Base-by-base conservation (phyloP, 1,140 invertebrate genomes). In the Drosophila erecta region DNA sequence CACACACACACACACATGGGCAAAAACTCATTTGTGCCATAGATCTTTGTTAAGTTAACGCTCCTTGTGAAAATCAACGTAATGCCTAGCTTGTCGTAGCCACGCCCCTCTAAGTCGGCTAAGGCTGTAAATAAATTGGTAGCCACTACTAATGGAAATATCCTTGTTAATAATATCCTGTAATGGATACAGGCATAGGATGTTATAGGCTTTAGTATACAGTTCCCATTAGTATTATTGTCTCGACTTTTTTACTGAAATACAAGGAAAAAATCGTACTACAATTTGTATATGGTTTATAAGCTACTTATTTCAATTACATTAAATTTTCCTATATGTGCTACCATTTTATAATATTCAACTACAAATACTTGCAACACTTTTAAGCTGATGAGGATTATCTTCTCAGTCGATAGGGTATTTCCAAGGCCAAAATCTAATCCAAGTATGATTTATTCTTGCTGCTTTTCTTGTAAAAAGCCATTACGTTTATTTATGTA, bases 401-500 rank as follows among this genome's bases (percentile, higher is more conserved):
- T 44, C 11, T n/a, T 7, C 14, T 47, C n/a, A 2, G 14, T 8
- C n/a, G 0, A 10, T 5, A 66, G 61, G 49, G 62, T 50, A 66
- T 67, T 72, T 56, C 4, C 2, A 11, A 20, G 2, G 30, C 30
- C 33, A 35, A 6, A n/a, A 12, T 35, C 30, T 33, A 10, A 24
- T 40, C 15, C 40, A 30, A 15, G n/a, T 65, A 51, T 35, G 49
- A 51, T 44, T 55, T 57, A 59, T 60, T 27, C 22, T 24, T 57
- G 22, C 75, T 79, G 64, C 56, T 86, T 59, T 46, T 70, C 64
- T 55, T 76, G 54, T 50, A 62, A 77, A 81, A 86, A 49, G 79
- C 79, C 75, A 83, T 86, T 86, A 79, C 74, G 86, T 87, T 86
- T 85, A 85, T 86, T 85, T 85, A 85, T 85, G 80, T 84, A 64